Base-by-base conservation (phyloP, 2,797 vertebrate species). In the Clamator glandarius region DNA sequence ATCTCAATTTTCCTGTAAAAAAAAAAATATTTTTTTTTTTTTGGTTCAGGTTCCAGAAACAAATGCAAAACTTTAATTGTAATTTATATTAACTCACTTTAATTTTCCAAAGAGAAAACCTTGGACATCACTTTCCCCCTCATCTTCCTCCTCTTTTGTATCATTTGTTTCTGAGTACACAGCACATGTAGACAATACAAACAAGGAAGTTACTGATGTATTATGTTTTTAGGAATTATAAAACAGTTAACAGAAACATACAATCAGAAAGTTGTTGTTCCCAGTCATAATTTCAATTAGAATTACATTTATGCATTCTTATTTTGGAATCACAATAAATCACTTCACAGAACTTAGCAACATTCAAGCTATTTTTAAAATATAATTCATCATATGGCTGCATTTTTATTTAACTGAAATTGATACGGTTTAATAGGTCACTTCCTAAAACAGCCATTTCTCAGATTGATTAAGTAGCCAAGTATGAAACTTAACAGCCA, bases 71-170 rank as follows among this genome's bases (percentile, higher is more conserved):
- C 11, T 59, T 82, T 25, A 69, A 46, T 18, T 80, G 23, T 41
- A 80, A 86, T n/a, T 89, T 84, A 11, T 48, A 64, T 51, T 42
- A 70, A 97, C 98, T 98, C 97, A 99, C 99, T 98, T 99, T 91
- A 99, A 97, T 80, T 97, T 99, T 61, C 97, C 97, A 97, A 99
- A 99, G 78, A 99, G 95, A 97, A 99, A 99, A 70, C 99, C 99
- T 96, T 99, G 99, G 52, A 99, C 97, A 91, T 99, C 99, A 85
- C 98, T 98, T 73, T 75, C 95, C 21, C 98, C 97, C 18, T 98
- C 98, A 5, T 98, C 97, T 55, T 98, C 98, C 62, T 97, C 95
- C 63, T 96, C 93, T 61, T 92, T 51, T 72, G 81, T 91, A 8
- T 97, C 96, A 97, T 98, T 99, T 87, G 96, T 92, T 96, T 98